phyloP scores from a whole-genome alignment of 2,888 invertebrate species.

The Latrodectus elegans region DNA sequence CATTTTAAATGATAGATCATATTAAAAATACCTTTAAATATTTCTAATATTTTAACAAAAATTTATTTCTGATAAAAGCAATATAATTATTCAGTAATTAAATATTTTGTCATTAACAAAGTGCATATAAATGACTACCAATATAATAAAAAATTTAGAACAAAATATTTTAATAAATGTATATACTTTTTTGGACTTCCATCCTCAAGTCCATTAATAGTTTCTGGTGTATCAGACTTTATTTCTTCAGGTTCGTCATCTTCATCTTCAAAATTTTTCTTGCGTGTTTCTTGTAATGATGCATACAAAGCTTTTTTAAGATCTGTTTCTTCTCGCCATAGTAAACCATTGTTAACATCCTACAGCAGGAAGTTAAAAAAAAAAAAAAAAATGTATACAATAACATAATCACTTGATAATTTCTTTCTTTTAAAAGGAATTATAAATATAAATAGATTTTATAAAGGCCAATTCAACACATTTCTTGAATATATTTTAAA shows the following conservation, averaged over 20 bases:
- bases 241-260: constrained; percentile 51
- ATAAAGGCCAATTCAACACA: no score
- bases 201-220: constrained; percentile 46
- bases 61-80: no score
- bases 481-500: no score
- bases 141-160: neutral
- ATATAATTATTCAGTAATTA: no score
- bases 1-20: no score
- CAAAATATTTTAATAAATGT: neutral
- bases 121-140: no score
- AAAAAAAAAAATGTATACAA: neutral
- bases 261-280: constrained; percentile 65
- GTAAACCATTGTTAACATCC: constrained; percentile 73
- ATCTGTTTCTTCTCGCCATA: constrained; percentile 75
- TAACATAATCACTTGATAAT: neutral
- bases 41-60: no score
- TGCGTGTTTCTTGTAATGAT: constrained; percentile 74
- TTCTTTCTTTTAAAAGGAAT: neutral
- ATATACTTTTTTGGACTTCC: constrained; percentile 70
- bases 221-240: constrained; percentile 29
- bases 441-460: no score
- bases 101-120: no score
- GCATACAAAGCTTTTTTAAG: constrained; percentile 76
- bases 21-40: no score
- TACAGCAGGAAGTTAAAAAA: constrained; percentile 15